Conservation (phyloP, 2,797 vertebrate genomes). For the Gymnocypris eckloni region DNA sequence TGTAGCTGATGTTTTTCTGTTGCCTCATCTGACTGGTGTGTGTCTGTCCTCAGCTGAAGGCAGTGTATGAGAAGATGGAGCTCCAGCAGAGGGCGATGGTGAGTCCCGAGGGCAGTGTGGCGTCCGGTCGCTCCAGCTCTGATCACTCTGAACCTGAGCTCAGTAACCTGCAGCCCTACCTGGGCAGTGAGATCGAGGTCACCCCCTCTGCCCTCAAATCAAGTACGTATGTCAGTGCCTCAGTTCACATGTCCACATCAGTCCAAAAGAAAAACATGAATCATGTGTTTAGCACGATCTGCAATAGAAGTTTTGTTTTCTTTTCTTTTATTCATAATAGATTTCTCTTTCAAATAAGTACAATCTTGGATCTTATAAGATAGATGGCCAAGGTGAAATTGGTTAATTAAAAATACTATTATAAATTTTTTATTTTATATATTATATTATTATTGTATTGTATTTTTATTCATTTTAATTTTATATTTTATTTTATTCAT, state of each 20-base stretch:
- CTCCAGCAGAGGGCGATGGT: constrained; percentile 69
- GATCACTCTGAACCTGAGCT: constrained; percentile 82
- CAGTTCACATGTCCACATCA: not conserved
- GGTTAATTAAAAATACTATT: too few species aligned
- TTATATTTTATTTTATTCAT: not conserved
- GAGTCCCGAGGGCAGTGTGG: constrained; percentile 67
- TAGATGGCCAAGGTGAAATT: too few species aligned
- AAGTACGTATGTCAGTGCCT: constrained; percentile 75
- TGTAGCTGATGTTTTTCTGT: not conserved
- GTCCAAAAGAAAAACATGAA: not conserved
- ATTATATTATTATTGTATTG: too few species aligned
- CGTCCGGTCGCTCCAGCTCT: constrained; percentile 78
- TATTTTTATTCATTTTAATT: too few species aligned
- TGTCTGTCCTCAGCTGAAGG: constrained; percentile 83
- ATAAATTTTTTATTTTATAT: too few species aligned
- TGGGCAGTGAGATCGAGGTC: constrained; percentile 89
- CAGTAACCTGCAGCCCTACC: constrained; percentile 75
- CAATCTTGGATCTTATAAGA: too few species aligned
- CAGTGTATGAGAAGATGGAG: constrained; percentile 85
- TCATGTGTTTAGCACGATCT: not conserved
- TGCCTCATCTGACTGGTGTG: constrained; percentile 20
- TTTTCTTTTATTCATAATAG: not conserved
- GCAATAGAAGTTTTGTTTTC: not conserved
- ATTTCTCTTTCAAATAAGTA: not conserved
- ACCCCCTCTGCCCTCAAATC: constrained; percentile 87